Conservation (phyloP, 2,113 vertebrate genomes). For the Pantherophis guttatus region DNA sequence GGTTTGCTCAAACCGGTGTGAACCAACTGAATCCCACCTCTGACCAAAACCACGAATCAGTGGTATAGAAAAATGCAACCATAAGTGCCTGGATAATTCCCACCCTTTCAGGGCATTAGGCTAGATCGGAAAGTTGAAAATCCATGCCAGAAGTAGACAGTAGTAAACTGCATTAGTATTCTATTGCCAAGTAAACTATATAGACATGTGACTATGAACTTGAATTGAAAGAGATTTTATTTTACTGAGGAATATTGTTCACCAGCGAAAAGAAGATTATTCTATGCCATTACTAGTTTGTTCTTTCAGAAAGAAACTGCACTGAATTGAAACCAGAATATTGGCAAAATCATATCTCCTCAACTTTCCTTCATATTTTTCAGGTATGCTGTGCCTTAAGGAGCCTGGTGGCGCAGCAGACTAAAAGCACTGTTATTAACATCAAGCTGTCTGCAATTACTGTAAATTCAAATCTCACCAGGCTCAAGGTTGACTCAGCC, state of each 20-base stretch:
- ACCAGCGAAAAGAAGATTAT: neutral
- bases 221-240: neutral
- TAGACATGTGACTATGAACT: neutral
- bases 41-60: neutral
- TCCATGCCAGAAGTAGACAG: neutral
- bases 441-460: no score
- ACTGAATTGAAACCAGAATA: neutral
- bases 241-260: neutral
- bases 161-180: neutral
- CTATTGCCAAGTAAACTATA: neutral
- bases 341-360: neutral
- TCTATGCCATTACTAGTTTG: neutral
- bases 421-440: no score
- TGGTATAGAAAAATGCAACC: neutral
- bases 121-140: neutral
- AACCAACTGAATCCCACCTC: no score
- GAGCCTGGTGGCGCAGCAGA: no score
- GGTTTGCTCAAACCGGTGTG: no score
- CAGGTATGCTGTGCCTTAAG: neutral
- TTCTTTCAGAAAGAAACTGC: neutral
- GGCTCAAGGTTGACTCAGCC: no score
- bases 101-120: neutral
- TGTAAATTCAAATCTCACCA: no score
- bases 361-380: neutral
- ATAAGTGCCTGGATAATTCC: neutral